Evolutionary conservation across 2,797 vertebrate genomes (phyloP).

Genomic region (Danionella dracula): DNA sequence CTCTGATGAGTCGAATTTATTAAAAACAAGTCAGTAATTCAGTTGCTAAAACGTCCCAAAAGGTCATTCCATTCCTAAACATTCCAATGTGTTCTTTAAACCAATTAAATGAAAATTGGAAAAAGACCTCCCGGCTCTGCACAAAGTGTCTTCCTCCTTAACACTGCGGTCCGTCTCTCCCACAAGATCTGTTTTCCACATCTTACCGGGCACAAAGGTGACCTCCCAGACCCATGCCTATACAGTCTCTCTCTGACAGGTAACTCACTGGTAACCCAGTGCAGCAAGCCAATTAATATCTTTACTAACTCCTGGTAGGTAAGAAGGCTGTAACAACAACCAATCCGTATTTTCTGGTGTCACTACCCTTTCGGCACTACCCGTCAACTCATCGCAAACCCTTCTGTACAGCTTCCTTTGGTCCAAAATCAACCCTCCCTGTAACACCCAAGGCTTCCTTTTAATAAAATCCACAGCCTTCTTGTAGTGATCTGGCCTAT

Average conservation of each 20-base stretch:
- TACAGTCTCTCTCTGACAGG: neutral
- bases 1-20: too few species aligned
- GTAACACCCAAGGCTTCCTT: neutral
- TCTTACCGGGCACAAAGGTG: neutral
- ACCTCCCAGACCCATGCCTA: neutral
- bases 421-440: neutral
- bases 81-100: too few species aligned
- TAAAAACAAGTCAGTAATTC: too few species aligned
- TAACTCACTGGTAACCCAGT: neutral
- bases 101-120: too few species aligned
- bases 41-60: too few species aligned
- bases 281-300: constrained; percentile 4
- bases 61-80: too few species aligned
- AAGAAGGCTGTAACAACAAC: neutral
- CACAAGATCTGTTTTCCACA: neutral
- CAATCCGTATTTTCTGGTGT: neutral
- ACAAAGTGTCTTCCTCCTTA: neutral
- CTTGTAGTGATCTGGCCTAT: neutral
- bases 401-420: neutral
- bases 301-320: neutral
- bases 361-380: neutral
- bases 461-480: neutral
- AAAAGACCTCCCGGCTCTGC: too few species aligned
- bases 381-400: neutral
- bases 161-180: neutral